Evolutionary conservation across 1,140 invertebrate species (phyloP).

Genomic region (Andrena cerasifolii): DNA sequence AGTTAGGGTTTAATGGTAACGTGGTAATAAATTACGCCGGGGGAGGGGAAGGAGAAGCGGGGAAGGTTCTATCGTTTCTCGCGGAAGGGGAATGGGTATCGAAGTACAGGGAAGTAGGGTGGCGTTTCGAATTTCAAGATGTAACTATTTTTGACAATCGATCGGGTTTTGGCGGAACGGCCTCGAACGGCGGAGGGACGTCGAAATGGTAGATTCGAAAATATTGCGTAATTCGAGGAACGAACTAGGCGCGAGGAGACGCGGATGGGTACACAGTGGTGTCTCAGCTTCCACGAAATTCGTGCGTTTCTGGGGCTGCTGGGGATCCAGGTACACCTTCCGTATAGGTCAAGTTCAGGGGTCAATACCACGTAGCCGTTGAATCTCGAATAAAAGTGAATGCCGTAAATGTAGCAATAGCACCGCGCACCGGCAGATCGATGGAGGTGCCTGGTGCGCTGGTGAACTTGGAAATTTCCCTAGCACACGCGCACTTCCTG

Average conservation of each 20-base stretch:
- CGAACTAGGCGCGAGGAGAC: not conserved
- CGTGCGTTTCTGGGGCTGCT: not conserved
- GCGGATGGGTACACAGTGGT: not conserved
- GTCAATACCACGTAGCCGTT: conserved; percentile 59
- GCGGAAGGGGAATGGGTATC: too few species aligned
- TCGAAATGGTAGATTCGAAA: conserved; percentile 9
- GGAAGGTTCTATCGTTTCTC: too few species aligned
- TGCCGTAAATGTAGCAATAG: conserved; percentile 62
- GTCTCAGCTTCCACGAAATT: not conserved
- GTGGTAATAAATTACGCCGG: too few species aligned
- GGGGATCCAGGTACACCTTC: conserved; percentile 24
- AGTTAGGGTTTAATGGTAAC: too few species aligned
- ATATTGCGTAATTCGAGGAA: not conserved
- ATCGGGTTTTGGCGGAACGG: not conserved
- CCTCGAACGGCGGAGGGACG: not conserved
- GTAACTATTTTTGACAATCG: not conserved
- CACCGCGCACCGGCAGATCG: conserved; percentile 61
- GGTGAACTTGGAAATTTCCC: conserved; percentile 70
- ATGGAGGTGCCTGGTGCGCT: conserved; percentile 63
- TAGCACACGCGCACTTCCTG: conserved; percentile 68
- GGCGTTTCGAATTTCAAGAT: too few species aligned
- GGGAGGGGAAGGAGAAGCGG: too few species aligned
- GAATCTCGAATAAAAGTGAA: conserved; percentile 67
- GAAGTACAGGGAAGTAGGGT: too few species aligned
- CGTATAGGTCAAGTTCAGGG: conserved; percentile 67